Base-by-base conservation (phyloP, 2,888 invertebrate genomes). In the Saturnia pavonia region DNA sequence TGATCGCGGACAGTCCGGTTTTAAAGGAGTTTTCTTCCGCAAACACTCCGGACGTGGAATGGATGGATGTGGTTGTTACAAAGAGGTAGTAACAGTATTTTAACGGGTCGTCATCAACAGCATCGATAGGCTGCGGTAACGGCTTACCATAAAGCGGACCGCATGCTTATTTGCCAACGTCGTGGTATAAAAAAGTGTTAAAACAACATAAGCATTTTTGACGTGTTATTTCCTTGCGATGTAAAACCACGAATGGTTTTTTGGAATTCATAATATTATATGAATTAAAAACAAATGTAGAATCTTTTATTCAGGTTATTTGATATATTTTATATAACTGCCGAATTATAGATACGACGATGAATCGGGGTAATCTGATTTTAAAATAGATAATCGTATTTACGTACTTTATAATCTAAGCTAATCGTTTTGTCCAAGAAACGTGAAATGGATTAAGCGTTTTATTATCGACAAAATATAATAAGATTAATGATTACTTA, bases 361-460 rank as follows among this genome's bases (percentile, higher is more conserved):
- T 22, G 22, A n/a, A 22, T 8, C 54, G 22, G 22, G 1, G 19
- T 67, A 70, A 70, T 70, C 66, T 51, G 70, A 70, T 71, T 69
- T 71, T 67, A 27, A 66, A 43, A 6, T 19, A 43, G 66, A 57
- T 71, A 71, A 69, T 54, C 51, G 72, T 69, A 71, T 70, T 73
- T 70, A 68, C 57, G 69, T 54, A 69, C 43, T 45, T 27, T 72
- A 57, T 81, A 79, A 80, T 79, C 75, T 76, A 43, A 16, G 70
- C 72, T 82, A 79, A 81, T 80, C 81, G 74, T 71, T 69, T 70
- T 72, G 60, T 71, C 72, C 73, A 79, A 77, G 75, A 73, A 77
- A 67, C 60, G 60, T 42, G 69, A 8, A 22, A 70, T 69, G 74
- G 73, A 76, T 78, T 72, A 77, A 60, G 71, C 70, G 69, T 72